phyloP scores from a whole-genome alignment of 2,113 vertebrate genomes.

The Tor tambroides region DNA sequence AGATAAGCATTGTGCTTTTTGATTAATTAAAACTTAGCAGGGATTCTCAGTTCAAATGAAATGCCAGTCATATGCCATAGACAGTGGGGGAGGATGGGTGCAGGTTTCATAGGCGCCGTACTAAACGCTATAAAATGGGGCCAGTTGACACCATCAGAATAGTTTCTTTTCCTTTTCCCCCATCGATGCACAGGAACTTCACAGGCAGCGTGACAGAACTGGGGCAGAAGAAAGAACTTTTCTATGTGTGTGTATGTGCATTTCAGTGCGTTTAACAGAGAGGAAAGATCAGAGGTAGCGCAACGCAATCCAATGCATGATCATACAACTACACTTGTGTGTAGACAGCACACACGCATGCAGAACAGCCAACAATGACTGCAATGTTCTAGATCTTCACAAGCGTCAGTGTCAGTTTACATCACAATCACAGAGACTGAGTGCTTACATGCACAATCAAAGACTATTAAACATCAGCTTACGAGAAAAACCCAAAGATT shows the following conservation, averaged over 20 bases:
- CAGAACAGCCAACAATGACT: neutral
- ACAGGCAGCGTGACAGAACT: slow-evolving; percentile 50
- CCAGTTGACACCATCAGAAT: neutral
- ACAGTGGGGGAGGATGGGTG: neutral
- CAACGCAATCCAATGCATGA: neutral
- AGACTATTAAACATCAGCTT: neutral
- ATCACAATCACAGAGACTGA: neutral
- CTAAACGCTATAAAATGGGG: slow-evolving; percentile 24
- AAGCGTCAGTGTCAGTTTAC: neutral
- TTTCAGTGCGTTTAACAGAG: slow-evolving; percentile 22
- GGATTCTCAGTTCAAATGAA: slow-evolving; percentile 33
- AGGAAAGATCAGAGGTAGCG: neutral
- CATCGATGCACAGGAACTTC: slow-evolving; percentile 15
- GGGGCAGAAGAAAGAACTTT: slow-evolving; percentile 33
- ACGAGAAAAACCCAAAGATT: neutral
- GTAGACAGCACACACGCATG: neutral
- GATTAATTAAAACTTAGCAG: slow-evolving; percentile 76
- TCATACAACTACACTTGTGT: neutral
- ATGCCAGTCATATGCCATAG: slow-evolving; percentile 31
- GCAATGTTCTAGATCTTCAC: neutral
- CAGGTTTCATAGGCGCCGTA: neutral
- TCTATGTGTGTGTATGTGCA: neutral
- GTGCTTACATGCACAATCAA: neutral
- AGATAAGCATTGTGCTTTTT: slow-evolving; percentile 73
- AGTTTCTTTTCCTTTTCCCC: neutral